A percentile compares a stretch with the other conserved stretches of the same genome.
These are phyloP conservation scores for Lampris incognitus DNA, from an alignment of 2,113 vertebrate species.

Conservation along the genomic window DNA sequence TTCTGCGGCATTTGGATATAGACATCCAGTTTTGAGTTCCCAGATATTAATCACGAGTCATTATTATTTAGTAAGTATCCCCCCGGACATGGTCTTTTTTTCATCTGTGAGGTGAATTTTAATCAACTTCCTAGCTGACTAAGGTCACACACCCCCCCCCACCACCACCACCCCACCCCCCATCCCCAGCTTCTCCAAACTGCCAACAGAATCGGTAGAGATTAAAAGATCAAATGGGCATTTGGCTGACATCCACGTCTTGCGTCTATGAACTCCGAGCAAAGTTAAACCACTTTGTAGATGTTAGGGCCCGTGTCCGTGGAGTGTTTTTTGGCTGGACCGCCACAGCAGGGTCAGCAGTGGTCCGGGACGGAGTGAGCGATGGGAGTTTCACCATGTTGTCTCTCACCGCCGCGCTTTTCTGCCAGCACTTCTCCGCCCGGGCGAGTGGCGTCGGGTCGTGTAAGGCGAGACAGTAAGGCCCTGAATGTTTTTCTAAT, in stretches of 20 bases:
- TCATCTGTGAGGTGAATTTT: slow-evolving; percentile 47
- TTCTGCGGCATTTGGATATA: not conserved
- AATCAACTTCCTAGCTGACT: slow-evolving; percentile 26
- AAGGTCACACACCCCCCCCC: slow-evolving; percentile 13
- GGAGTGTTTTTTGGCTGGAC: no score
- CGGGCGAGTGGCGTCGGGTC: no score
- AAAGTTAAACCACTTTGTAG: not conserved
- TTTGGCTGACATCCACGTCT: not conserved
- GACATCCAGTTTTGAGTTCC: slow-evolving; percentile 14
- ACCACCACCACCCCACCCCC: not conserved
- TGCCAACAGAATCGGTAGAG: slow-evolving; percentile 17
- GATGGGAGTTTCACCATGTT: no score
- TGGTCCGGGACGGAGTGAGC: no score
- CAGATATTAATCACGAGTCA: slow-evolving; percentile 15
- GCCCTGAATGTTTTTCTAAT: no score
- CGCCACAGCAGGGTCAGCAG: no score
- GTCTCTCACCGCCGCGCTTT: no score
- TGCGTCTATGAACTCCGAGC: not conserved
- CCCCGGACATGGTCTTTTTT: slow-evolving; percentile 31
- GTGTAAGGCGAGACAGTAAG: no score
- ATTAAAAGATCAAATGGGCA: not conserved
- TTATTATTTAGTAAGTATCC: slow-evolving; percentile 44
- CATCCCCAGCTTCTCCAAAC: not conserved
- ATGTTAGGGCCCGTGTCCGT: not conserved
- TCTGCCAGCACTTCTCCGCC: no score